A percentile compares a stretch with the other conserved stretches of the same genome.
These are phyloP conservation scores for Calliphora vicina DNA, from an alignment of 1,140 invertebrate genomes.

Conservation along the genomic window DNA sequence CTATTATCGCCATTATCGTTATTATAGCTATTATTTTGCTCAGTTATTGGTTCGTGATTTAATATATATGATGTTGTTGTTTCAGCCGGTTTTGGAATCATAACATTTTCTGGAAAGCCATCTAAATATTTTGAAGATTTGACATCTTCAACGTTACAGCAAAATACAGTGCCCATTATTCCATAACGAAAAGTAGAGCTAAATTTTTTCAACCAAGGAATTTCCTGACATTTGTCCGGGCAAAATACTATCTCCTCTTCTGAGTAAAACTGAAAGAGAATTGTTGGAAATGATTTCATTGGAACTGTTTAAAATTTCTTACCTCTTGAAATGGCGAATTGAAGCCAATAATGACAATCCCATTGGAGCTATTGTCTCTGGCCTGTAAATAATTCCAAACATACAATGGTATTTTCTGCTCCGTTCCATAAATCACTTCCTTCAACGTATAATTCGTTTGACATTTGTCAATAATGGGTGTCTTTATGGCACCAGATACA, in stretches of 20 bases:
- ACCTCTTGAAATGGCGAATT: neutral
- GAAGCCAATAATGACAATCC: neutral
- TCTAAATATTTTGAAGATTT: neutral
- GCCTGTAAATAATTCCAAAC: constrained; percentile 15
- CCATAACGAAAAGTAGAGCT: neutral
- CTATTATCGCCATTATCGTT: too few relatives aligned
- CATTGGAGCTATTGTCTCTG: neutral
- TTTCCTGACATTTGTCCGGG: neutral
- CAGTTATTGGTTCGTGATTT: too few relatives aligned
- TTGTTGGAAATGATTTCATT: neutral
- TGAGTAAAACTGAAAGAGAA: neutral
- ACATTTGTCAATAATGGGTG: neutral
- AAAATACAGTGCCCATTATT: neutral
- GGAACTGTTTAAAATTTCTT: neutral
- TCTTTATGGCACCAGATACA: neutral
- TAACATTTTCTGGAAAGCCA: too few relatives aligned
- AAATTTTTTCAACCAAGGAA: neutral
- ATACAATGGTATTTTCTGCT: neutral
- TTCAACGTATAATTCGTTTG: neutral
- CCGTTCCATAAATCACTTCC: neutral
- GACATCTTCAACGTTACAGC: neutral
- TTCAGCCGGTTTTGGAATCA: too few relatives aligned
- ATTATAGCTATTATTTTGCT: too few relatives aligned
- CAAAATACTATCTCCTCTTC: neutral
- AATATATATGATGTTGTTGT: too few relatives aligned